These are phyloP conservation scores for Pocillopora verrucosa DNA, from an alignment of 64 coral and sea anemone genomes.

Conservation along the genomic window DNA sequence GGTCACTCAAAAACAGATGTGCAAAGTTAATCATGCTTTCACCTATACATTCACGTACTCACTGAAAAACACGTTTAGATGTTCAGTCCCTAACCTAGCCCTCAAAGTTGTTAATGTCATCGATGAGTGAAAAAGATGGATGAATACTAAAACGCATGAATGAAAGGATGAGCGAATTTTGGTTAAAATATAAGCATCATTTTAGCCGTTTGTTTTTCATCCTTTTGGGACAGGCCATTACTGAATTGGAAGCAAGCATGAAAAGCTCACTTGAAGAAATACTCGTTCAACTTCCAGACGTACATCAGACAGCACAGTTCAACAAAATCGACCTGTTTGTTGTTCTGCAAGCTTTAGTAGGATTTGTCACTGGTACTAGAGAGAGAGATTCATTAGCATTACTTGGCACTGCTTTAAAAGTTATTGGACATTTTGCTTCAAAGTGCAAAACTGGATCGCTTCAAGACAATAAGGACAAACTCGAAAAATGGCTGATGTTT, in stretches of 20 bases:
- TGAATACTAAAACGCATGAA: no score
- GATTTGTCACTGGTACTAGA: background rate
- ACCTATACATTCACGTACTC: background rate
- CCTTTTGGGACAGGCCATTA: background rate
- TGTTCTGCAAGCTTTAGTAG: background rate
- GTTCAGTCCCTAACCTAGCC: background rate
- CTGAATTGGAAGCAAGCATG: slow-evolving; percentile 8
- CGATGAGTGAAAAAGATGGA: no score
- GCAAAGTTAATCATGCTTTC: no score
- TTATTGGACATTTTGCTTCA: background rate
- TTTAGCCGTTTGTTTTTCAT: background rate
- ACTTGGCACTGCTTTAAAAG: background rate
- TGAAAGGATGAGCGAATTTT: no score
- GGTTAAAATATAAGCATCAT: no score
- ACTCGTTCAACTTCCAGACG: background rate
- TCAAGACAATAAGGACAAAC: background rate
- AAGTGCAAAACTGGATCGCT: background rate
- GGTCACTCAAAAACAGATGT: background rate
- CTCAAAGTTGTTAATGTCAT: no score
- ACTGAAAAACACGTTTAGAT: background rate
- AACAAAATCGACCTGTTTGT: background rate
- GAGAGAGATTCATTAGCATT: background rate
- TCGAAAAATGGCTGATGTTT: background rate
- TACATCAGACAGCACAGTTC: background rate
- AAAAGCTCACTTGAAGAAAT: background rate